Percentiles rank a stretch among this genome's conserved stretches.
These are phyloP conservation scores for Mus spicilegus DNA, from an alignment of 2,113 vertebrate genomes.

Conservation along the genomic window DNA sequence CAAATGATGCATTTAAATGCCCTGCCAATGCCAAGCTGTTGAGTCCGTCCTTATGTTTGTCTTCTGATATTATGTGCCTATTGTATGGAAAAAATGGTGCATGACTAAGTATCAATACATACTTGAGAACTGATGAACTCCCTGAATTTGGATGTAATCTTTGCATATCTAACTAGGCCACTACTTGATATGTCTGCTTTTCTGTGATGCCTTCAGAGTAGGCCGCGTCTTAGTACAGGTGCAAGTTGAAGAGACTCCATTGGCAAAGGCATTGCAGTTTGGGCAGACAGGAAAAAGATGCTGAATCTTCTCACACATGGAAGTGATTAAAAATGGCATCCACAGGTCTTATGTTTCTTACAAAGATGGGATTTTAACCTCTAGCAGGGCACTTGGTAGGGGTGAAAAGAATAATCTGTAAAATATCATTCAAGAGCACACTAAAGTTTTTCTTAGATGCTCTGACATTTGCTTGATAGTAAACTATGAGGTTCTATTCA, in stretches of 20 bases:
- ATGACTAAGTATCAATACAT: not conserved
- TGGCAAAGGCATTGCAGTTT: not conserved
- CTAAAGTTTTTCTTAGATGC: not conserved
- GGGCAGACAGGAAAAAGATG: not conserved
- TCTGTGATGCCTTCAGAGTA: not conserved
- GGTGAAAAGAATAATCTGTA: conserved; percentile 32
- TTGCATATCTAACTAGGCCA: not conserved
- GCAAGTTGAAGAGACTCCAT: not conserved
- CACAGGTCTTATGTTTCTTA: conserved; percentile 46
- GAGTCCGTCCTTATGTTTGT: not conserved
- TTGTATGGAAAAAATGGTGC: no score
- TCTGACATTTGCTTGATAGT: not conserved
- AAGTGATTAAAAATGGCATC: conserved; percentile 46
- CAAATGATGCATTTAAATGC: not conserved
- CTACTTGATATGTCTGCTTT: not conserved
- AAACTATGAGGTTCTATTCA: not conserved
- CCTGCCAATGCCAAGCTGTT: not conserved
- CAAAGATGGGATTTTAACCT: conserved; percentile 47
- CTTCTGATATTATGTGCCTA: not conserved
- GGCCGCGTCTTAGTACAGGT: not conserved
- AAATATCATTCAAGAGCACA: conserved; percentile 41
- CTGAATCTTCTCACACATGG: not conserved
- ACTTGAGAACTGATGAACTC: not conserved
- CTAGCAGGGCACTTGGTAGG: conserved; percentile 26
- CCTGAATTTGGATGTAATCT: not conserved